Percentiles rank a stretch among this genome's conserved stretches.
These are phyloP conservation scores for Brachionus calyciflorus DNA, from an alignment of 1,140 invertebrate species.

Conservation along the genomic window DNA sequence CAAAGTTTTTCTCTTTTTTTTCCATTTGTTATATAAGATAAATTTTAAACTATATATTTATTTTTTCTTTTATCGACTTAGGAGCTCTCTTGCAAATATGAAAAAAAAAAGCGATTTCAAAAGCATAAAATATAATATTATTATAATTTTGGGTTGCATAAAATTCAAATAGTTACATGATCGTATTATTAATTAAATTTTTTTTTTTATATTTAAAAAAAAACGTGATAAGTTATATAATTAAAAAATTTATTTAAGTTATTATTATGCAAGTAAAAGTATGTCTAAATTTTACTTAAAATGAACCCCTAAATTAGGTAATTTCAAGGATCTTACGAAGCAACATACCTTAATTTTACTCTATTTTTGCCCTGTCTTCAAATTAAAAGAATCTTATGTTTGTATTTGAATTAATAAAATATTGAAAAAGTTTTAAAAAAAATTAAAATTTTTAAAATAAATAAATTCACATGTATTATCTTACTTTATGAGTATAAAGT, in stretches of 20 bases:
- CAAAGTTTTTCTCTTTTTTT: not conserved
- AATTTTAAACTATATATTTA: constrained; percentile 2
- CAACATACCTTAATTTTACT: no score
- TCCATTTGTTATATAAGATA: constrained; percentile 13
- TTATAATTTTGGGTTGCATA: constrained; percentile 44
- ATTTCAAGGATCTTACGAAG: no score
- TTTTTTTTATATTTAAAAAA: not conserved
- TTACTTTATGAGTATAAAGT: no score
- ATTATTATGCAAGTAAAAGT: not conserved
- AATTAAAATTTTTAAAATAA: no score
- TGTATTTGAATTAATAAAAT: no score
- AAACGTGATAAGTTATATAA: constrained; percentile 44
- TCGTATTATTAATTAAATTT: constrained; percentile 25
- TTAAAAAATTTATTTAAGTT: constrained; percentile 6
- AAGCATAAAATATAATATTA: constrained; percentile 12
- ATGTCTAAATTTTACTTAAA: not conserved
- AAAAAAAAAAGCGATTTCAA: not conserved
- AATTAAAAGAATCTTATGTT: no score
- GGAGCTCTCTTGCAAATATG: no score
- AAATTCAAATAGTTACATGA: constrained; percentile 43
- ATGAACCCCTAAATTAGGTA: no score
- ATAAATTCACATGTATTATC: no score
- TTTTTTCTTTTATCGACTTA: no score
- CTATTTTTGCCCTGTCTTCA: no score
- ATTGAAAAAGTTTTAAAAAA: no score